These are phyloP conservation scores for Lepeophtheirus nordmannii DNA, from an alignment of 2,888 invertebrate species.

Conservation along the genomic window DNA sequence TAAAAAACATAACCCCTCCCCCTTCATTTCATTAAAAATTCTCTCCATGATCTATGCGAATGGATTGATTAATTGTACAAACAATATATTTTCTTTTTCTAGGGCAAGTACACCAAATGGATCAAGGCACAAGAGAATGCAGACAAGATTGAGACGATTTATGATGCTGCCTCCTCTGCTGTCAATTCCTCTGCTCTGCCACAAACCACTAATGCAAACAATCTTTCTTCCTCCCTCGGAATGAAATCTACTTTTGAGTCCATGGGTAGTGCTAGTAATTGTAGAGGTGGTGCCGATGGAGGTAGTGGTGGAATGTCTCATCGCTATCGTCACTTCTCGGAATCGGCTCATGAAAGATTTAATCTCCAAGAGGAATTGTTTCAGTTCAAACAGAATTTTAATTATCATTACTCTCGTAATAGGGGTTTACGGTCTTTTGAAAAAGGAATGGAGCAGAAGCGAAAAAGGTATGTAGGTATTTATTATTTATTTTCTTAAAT, in stretches of 20 bases:
- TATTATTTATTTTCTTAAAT: not conserved
- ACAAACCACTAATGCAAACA: too few species aligned
- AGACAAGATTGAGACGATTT: not conserved
- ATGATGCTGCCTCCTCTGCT: not conserved
- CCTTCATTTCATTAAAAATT: too few species aligned
- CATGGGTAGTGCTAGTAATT: too few species aligned
- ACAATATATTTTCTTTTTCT: not conserved
- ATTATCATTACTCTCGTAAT: not conserved
- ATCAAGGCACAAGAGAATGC: not conserved
- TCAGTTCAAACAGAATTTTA: slow-evolving; percentile 2
- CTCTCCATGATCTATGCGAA: too few species aligned
- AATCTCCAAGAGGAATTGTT: not conserved
- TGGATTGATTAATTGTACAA: too few species aligned
- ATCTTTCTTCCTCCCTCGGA: too few species aligned
- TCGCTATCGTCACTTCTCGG: not conserved
- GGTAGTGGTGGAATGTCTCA: not conserved
- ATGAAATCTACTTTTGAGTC: too few species aligned
- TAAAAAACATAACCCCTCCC: too few species aligned
- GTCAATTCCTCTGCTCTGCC: not conserved
- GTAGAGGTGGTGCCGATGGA: too few species aligned
- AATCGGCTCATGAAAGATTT: not conserved
- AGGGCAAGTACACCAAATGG: not conserved
- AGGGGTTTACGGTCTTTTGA: not conserved
- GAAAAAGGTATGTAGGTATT: not conserved
- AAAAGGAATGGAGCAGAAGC: not conserved